phyloP scores from a whole-genome alignment of 2,113 vertebrate genomes.

The Clarias magur region DNA sequence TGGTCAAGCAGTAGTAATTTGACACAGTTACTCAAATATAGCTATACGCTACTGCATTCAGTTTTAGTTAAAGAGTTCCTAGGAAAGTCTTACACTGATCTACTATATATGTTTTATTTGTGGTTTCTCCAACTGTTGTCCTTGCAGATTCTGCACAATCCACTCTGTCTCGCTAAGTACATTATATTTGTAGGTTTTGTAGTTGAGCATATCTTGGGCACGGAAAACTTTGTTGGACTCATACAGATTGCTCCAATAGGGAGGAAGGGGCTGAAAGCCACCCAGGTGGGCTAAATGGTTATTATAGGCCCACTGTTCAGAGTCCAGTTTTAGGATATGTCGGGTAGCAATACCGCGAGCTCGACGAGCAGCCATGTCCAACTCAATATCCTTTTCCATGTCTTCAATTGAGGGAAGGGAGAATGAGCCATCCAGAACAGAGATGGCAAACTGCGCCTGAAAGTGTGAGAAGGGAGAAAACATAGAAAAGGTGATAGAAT shows the following conservation, averaged over 20 bases:
- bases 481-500: slow-evolving; percentile 1
- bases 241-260: slow-evolving; percentile 60
- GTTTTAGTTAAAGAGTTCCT: neutral
- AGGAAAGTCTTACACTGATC: neutral
- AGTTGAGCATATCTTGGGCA: slow-evolving; percentile 54
- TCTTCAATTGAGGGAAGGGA: slow-evolving; percentile 57
- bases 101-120: slow-evolving; percentile 36
- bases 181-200: slow-evolving; percentile 59
- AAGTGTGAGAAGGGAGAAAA: neutral
- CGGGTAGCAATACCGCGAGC: slow-evolving; percentile 52
- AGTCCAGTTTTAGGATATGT: slow-evolving; percentile 64
- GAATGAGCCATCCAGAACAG: slow-evolving; percentile 63
- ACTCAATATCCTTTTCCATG: slow-evolving; percentile 62
- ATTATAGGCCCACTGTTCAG: slow-evolving; percentile 68
- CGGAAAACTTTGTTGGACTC: slow-evolving; percentile 60
- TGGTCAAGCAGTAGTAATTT: neutral
- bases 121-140: slow-evolving; percentile 52
- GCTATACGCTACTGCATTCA: neutral
- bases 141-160: slow-evolving; percentile 52
- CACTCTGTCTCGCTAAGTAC: slow-evolving; percentile 60
- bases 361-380: slow-evolving; percentile 49
- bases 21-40: neutral
- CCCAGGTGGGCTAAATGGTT: slow-evolving; percentile 60
- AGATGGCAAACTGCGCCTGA: slow-evolving; percentile 61
- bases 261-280: slow-evolving; percentile 59